Conservation (phyloP, 2,113 vertebrate species). For the Seriola rivoliana region DNA sequence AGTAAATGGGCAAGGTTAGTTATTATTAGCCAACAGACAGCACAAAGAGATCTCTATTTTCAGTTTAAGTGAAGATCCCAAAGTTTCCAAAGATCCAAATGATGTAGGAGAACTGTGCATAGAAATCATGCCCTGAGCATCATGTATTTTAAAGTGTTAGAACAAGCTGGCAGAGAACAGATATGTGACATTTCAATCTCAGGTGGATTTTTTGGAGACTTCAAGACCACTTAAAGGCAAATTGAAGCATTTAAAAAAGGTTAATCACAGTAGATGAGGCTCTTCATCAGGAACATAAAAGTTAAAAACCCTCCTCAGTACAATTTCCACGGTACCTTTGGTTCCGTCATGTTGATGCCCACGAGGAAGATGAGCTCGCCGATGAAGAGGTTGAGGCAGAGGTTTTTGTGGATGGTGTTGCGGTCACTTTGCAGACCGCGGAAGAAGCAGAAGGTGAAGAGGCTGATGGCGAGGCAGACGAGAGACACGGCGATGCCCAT, state of each 20-base stretch:
- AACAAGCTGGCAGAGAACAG: not conserved
- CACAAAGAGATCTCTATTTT: no score
- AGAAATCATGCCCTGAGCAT: no score
- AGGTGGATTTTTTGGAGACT: not conserved
- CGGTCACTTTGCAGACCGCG: constrained; percentile 96
- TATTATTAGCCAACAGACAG: not conserved
- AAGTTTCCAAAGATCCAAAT: no score
- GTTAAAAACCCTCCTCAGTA: not conserved
- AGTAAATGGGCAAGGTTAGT: not conserved
- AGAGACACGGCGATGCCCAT: constrained; percentile 97
- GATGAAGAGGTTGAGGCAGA: constrained; percentile 98
- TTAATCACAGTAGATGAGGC: constrained; percentile 33
- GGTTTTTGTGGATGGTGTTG: constrained; percentile 99
- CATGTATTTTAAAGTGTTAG: not conserved
- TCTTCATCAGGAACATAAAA: constrained; percentile 27
- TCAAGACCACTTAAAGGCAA: constrained; percentile 14
- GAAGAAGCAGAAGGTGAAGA: constrained; percentile 99
- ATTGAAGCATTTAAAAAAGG: constrained; percentile 41
- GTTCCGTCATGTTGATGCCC: constrained; percentile 97
- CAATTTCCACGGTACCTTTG: constrained; percentile 84
- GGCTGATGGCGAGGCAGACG: constrained; percentile 97
- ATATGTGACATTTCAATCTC: constrained; percentile 7
- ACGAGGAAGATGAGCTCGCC: constrained; percentile 97
- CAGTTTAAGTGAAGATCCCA: no score
- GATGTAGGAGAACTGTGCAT: no score